Evolutionary conservation across 2,797 vertebrate species (phyloP).

Genomic region (Echeneis naucrates): DNA sequence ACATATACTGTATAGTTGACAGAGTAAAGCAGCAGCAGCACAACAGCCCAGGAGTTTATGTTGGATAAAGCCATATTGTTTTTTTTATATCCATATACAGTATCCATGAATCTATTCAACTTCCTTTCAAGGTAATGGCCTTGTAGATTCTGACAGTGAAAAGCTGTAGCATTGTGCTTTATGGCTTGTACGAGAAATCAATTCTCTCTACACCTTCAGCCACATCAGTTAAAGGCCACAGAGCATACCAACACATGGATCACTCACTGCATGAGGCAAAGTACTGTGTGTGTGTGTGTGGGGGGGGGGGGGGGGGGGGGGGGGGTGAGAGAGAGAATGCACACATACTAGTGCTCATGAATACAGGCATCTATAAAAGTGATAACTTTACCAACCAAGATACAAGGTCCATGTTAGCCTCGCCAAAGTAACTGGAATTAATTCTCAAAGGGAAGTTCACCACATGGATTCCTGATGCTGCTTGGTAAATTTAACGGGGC

Average conservation of each 20-base stretch:
- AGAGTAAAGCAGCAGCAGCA: not conserved
- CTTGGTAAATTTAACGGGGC: conserved; percentile 14
- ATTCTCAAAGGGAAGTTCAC: not conserved
- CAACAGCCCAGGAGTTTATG: not conserved
- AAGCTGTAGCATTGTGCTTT: conserved; percentile 60
- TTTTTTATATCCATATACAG: conserved; percentile 32
- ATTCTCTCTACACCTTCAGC: conserved; percentile 60
- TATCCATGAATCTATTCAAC: conserved; percentile 45
- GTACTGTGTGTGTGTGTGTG: not conserved
- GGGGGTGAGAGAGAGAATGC: not conserved
- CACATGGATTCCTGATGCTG: not conserved
- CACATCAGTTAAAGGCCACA: conserved; percentile 57
- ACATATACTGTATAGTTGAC: not conserved
- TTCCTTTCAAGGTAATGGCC: conserved; percentile 58
- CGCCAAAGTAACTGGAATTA: not conserved
- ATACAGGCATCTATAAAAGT: not conserved
- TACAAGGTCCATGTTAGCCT: conserved; percentile 13
- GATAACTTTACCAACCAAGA: not conserved
- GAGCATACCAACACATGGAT: conserved; percentile 45
- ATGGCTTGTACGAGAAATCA: conserved; percentile 64
- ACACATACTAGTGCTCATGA: not conserved
- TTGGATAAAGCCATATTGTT: conserved; percentile 3
- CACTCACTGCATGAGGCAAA: conserved; percentile 42
- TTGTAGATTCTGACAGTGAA: conserved; percentile 61
- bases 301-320: not conserved